Percentiles rank a stretch among this genome's conserved stretches.
Conservation (phyloP, 2,113 vertebrate genomes). For the Megalops atlanticus region DNA sequence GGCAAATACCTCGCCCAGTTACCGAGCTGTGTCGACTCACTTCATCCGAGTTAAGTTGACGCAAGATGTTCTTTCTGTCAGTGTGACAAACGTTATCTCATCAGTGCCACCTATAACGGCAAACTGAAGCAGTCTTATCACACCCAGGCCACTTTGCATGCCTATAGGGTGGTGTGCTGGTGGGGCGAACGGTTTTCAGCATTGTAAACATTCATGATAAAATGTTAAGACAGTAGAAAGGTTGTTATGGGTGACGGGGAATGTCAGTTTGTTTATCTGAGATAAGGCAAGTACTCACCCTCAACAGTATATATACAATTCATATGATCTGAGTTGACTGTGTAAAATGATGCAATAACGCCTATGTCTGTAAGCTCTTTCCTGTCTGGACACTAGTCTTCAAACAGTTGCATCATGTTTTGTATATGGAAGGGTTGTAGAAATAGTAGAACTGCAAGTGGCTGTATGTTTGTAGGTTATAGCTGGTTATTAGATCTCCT, state of each 20-base stretch:
- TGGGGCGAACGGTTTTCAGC: neutral
- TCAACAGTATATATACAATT: neutral
- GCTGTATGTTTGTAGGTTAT: no score
- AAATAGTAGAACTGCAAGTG: no score
- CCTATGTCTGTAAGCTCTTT: no score
- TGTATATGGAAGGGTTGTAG: no score
- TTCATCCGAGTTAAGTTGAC: neutral
- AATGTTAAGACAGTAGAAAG: neutral
- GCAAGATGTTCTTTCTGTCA: neutral
- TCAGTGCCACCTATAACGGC: neutral
- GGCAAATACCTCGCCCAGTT: neutral
- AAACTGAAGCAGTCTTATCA: neutral
- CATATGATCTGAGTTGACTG: neutral
- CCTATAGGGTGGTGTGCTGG: neutral
- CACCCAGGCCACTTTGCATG: neutral
- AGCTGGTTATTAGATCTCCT: no score
- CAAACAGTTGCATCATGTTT: no score
- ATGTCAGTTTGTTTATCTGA: neutral
- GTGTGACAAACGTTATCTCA: slow-evolving; percentile 4
- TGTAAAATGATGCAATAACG: no score
- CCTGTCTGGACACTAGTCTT: no score
- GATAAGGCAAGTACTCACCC: neutral
- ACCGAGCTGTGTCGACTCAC: neutral
- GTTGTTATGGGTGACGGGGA: neutral
- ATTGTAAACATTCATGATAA: neutral